phyloP scores from a whole-genome alignment of 1,140 invertebrate species.

The Papilio polyxenes region DNA sequence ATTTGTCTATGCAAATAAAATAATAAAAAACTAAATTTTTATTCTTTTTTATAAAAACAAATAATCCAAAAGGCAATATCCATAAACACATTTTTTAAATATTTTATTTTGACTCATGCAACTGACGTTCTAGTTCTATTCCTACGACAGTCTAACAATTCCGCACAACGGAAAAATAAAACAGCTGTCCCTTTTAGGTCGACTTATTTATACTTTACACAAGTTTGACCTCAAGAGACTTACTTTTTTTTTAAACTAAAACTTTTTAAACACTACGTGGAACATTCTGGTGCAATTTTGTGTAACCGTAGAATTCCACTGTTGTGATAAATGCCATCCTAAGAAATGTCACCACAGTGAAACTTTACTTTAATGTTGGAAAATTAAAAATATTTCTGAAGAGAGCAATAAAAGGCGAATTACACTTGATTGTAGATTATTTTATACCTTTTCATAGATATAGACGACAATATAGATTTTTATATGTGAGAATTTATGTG shows the following conservation, averaged over 20 bases:
- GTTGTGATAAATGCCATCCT: too few relatives aligned
- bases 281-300: constrained; percentile 68
- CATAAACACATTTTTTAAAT: constrained; percentile 50
- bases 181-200: constrained; percentile 62
- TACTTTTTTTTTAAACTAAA: constrained; percentile 60
- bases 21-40: background rate
- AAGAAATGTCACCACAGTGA: too few relatives aligned
- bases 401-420: constrained; percentile 55
- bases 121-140: constrained; percentile 65
- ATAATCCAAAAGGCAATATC: constrained; percentile 47
- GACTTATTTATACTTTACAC: constrained; percentile 70
- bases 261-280: constrained; percentile 65
- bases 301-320: background rate
- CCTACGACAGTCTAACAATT: constrained; percentile 79
- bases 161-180: constrained; percentile 77
- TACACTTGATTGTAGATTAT: background rate
- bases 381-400: constrained; percentile 45
- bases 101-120: constrained; percentile 61
- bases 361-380: constrained; percentile 40
- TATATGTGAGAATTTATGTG: constrained; percentile 1
- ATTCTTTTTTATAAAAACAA: background rate
- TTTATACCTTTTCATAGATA: constrained; percentile 13
- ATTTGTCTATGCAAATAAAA: background rate
- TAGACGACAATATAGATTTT: constrained; percentile 7
- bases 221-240: constrained; percentile 63